Base-by-base conservation (phyloP, 2,113 vertebrate species). In the Struthidea cinerea region DNA sequence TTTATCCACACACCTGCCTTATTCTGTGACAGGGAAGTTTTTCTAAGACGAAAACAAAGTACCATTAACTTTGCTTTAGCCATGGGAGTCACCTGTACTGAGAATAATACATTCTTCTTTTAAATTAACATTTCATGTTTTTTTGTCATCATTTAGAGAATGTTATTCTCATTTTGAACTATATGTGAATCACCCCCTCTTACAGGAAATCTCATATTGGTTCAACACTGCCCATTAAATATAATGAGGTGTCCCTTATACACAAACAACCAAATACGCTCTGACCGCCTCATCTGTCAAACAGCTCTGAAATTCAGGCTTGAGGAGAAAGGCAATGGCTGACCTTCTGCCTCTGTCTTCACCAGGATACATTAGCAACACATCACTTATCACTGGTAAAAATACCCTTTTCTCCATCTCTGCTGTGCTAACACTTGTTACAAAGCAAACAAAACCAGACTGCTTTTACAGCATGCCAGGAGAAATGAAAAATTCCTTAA, bases 221-320 rank as follows among this genome's bases (percentile, higher is more conserved):
- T 84, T 84, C 78, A 84, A 70, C 67, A 52, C 42, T 82, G 82
- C 82, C 97, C 97, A 85, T 97, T 93, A 96, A 94, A 95, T 93
- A 94, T 93, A 97, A 96, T 71, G 95, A 97, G 93, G 77, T 90
- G 47, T 61, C 46, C 75, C 80, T 74, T 53, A 81, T 17, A 87
- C 81, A 90, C 64, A 91, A 90, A 47, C 91, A 93, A 64, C 47
- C 37, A 71, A 88, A 86, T 41, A 57, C 4, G 16, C 78, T 79
- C 76, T 75, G 84, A 68, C 60, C 82, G 83, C 77, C 87, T 82
- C 89, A 95, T 84, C 91, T 94, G 82, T 83, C 95, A 96, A 33
- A 64, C 32, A 70, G 33, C 50, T 24, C 28, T 86, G 88, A 78
- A 86, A 60, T 26, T 13, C 3, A 8, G 68, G 52, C 47, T 90